Evolutionary conservation across 2,888 invertebrate species (phyloP).

Genomic region (Muschampia plurimacula): DNA sequence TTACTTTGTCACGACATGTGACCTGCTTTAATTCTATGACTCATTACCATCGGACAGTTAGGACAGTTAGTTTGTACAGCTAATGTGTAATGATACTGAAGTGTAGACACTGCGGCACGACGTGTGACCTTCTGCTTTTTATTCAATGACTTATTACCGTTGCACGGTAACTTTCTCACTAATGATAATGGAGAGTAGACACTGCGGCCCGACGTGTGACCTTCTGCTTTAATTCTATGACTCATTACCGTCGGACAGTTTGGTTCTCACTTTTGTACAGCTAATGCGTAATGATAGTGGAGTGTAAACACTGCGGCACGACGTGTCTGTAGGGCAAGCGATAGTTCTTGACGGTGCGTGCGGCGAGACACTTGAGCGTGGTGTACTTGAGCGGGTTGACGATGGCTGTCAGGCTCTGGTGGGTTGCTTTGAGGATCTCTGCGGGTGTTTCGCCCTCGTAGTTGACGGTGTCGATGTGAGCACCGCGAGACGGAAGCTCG

Average conservation of each 20-base stretch:
- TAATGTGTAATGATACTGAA: conserved; percentile 78
- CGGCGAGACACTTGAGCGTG: conserved; percentile 94
- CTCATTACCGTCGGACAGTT: neutral
- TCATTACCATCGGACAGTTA: neutral
- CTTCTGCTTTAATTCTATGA: neutral
- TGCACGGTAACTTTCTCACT: neutral
- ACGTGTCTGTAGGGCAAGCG: conserved; percentile 87
- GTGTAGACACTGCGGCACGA: conserved; percentile 83
- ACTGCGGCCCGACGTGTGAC: conserved; percentile 76
- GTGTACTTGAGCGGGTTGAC: conserved; percentile 92
- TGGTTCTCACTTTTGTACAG: neutral
- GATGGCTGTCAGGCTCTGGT: conserved; percentile 88
- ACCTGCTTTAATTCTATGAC: neutral
- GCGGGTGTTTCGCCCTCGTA: conserved; percentile 91
- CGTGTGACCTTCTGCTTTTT: conserved; percentile 47
- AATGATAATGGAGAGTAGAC: conserved; percentile 78
- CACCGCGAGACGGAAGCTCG: conserved; percentile 91
- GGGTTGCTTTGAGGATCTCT: conserved; percentile 86
- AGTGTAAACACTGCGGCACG: conserved; percentile 83
- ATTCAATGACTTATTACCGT: neutral
- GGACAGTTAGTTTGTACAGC: conserved; percentile 38
- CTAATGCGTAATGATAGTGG: conserved; percentile 79
- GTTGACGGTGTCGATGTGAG: conserved; percentile 94
- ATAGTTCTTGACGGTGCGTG: conserved; percentile 91
- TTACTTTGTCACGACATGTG: conserved; percentile 56